These are phyloP conservation scores for Eulemur rubriventer DNA, from an alignment of 2,797 vertebrate species.

Conservation along the genomic window DNA sequence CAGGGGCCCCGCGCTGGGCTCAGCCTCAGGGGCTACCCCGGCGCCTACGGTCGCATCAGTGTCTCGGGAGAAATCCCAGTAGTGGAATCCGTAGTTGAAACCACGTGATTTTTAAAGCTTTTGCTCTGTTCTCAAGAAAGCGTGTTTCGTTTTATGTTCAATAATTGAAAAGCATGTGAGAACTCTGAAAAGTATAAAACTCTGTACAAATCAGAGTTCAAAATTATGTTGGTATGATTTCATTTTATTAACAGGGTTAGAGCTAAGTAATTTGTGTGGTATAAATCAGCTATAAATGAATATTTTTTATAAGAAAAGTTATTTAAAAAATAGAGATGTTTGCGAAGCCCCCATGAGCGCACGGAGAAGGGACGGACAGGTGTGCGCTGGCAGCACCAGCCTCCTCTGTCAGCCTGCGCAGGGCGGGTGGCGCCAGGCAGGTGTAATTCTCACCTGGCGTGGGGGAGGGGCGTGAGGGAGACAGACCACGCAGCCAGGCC, in stretches of 20 bases:
- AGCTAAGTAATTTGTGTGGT: too few relatives aligned
- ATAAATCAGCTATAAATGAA: not conserved
- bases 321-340: not conserved
- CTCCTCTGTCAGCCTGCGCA: too few relatives aligned
- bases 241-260: not conserved
- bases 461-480: not conserved
- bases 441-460: accelerated
- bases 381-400: too few relatives aligned
- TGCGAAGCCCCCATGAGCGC: not conserved
- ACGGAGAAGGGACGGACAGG: too few relatives aligned
- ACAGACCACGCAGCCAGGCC: not conserved
- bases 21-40: not conserved
- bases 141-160: not conserved
- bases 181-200: not conserved
- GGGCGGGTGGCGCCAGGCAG: accelerated
- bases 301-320: not conserved
- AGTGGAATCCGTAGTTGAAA: not conserved
- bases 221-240: not conserved
- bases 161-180: not conserved
- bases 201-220: not conserved
- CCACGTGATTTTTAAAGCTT: not conserved
- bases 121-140: not conserved
- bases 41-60: too few relatives aligned
- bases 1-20: too few relatives aligned
- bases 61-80: not conserved